Base-by-base conservation (phyloP, 2,888 invertebrate species). In the Lycocerus yunnanus region DNA sequence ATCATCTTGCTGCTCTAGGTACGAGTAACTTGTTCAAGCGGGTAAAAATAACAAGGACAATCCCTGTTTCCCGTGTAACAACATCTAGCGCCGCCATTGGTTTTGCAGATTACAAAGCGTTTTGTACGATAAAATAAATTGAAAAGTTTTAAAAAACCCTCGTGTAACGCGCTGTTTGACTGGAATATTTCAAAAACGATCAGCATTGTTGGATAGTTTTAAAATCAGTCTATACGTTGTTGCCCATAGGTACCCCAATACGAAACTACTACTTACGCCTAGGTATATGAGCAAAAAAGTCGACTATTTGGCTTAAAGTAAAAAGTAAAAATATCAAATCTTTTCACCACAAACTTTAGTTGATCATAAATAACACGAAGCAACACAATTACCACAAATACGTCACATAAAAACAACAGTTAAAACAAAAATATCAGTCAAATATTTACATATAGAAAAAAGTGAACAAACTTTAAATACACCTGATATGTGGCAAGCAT, bases 401-500 rank as follows among this genome's bases (percentile, higher is more conserved):
- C 15, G n/a, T 61, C 11, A 15, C 18, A 16, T 18, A 61, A 61
- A 66, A 66, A n/a, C 15, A 66, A 14, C 15, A 21, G 66, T 15
- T 66, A 21, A 21, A 13, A 66, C 13, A 21, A 69, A 67, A 20
- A 61, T 61, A 69, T 69, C 69, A 61, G 69, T 69, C 61, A 68
- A 15, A 68, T 16, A 68, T 58, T 16, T 11, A 58, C 18, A 14
- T 21, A 18, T n/a, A 8, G 43, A 67, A 43, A 13, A 16, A 67
- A 10, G 43, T 43, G 43, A 13, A 43, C 43, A 43, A 43, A 43
- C 43, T 43, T 43, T 15, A 60, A 59, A 60, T 18, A 69, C n/a
- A 67, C 59, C 61, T 75, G 75, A 75, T 75, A 75, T 75, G 75
- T 72, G 75, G 75, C 66, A 72, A 75, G 75, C 75, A 71, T 58